Base-by-base conservation (phyloP, 2,888 invertebrate genomes). In the Rutpela maculata region DNA sequence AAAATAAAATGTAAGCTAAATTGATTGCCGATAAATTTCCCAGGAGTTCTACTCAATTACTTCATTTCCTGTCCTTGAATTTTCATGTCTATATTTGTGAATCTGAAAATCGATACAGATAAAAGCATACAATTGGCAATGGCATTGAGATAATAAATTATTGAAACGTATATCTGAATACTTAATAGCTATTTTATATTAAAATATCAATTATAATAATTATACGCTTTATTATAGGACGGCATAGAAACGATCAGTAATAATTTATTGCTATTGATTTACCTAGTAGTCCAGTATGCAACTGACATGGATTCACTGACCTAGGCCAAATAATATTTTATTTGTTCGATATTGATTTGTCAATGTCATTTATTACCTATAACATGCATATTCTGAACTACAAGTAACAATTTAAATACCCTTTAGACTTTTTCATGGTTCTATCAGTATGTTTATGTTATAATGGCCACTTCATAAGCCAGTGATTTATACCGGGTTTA, bases 251-350 rank as follows among this genome's bases (percentile, higher is more conserved):
- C 43, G 38, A 35, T 18, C 38, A 19, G 60, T n/a, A 70, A 70
- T 70, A 60, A 70, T 70, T 70, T 70, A 56, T 60, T 50, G 19
- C 0, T 38, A 70, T 60, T 60, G 70, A 70, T 70, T n/a, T 35
- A 59, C 11, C 35, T 69, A 22, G 22, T 60, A 38, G 31, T 60
- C 50, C 70, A 22, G 38, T 38, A 26, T 70, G 70, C 59, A 70
- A 17, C 38, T 43, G 17, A 50, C 69, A 56, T 22, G 38, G 63
- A 69, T 69, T 60, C 70, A 69, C 75, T 75, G 75, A 75, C 69
- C 75, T 75, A 75, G 31, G 69, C 15, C 63, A 69, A 69, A 69
- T 35, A 31, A 63, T 56, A 43, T 69, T 65, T 73, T 73, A 65
- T 73, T 69, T 35, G 56, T 56, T 63, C 19, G 5, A 10, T 75